These are phyloP conservation scores for Choreutis nemorana DNA, from an alignment of 2,888 invertebrate genomes.

Conservation along the genomic window DNA sequence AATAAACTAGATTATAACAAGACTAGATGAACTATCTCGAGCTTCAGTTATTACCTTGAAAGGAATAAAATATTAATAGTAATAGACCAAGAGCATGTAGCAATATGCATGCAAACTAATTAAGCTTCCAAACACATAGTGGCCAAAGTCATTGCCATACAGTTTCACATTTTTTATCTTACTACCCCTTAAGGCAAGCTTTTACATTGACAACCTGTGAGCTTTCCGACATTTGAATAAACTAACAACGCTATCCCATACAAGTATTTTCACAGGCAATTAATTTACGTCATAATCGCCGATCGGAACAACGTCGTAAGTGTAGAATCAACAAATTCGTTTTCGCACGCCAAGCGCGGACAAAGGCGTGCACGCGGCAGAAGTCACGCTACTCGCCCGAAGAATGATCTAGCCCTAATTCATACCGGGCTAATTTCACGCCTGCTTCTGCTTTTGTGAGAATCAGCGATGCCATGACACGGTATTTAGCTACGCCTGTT, in stretches of 20 bases:
- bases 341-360: slow-evolving; percentile 36
- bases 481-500: slow-evolving; percentile 52
- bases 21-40: too few species aligned
- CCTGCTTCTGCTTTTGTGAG: slow-evolving; percentile 52
- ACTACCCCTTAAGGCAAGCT: too few species aligned
- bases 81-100: too few species aligned
- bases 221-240: not conserved
- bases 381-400: slow-evolving; percentile 35
- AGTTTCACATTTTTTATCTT: too few species aligned
- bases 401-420: slow-evolving; percentile 51
- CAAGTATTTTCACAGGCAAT: slow-evolving; percentile 29
- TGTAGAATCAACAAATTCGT: slow-evolving; percentile 52
- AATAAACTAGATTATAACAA: too few species aligned
- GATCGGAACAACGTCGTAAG: slow-evolving; percentile 24
- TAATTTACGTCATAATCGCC: slow-evolving; percentile 33
- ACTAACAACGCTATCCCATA: slow-evolving; percentile 10
- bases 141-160: too few species aligned
- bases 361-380: slow-evolving; percentile 51
- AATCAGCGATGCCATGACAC: slow-evolving; percentile 48
- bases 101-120: too few species aligned
- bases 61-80: too few species aligned
- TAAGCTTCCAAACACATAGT: too few species aligned
- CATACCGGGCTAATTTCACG: slow-evolving; percentile 55
- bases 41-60: too few species aligned
- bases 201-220: not conserved